These are phyloP conservation scores for Pangasius sanitwongsei DNA, from an alignment of 2,797 vertebrate genomes.

Conservation along the genomic window DNA sequence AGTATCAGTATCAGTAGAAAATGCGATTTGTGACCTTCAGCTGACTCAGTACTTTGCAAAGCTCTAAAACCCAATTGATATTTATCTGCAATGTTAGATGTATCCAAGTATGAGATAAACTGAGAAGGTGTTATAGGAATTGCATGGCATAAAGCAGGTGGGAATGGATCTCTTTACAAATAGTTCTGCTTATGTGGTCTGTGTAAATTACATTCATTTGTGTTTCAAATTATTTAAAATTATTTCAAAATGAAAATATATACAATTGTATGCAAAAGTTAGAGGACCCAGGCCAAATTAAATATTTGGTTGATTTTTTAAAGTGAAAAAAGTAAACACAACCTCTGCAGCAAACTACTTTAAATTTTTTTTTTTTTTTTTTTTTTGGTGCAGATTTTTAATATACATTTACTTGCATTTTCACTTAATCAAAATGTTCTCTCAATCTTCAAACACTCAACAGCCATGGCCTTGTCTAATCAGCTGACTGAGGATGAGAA, in stretches of 20 bases:
- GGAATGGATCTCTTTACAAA: neutral
- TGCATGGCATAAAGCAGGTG: neutral
- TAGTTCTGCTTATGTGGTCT: neutral
- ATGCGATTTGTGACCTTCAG: too few relatives aligned
- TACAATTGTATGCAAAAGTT: neutral
- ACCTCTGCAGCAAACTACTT: neutral
- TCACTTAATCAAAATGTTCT: neutral
- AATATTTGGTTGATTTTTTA: neutral
- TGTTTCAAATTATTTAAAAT: neutral
- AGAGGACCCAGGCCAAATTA: neutral
- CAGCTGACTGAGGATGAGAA: neutral
- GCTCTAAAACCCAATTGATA: too few relatives aligned
- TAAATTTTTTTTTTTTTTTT: too few relatives aligned
- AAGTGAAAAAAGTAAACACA: neutral
- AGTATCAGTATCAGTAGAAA: too few relatives aligned
- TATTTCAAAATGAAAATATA: neutral
- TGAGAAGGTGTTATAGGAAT: neutral
- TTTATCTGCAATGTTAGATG: too few relatives aligned
- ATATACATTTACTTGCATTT: neutral
- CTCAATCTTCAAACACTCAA: neutral
- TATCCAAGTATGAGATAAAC: too few relatives aligned
- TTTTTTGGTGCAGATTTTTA: neutral
- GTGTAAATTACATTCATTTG: neutral
- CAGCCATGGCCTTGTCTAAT: neutral
- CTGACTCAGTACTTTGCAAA: too few relatives aligned